Evolutionary conservation across 2,888 invertebrate genomes (phyloP).

Genomic region (Andrena hattorfiana): DNA sequence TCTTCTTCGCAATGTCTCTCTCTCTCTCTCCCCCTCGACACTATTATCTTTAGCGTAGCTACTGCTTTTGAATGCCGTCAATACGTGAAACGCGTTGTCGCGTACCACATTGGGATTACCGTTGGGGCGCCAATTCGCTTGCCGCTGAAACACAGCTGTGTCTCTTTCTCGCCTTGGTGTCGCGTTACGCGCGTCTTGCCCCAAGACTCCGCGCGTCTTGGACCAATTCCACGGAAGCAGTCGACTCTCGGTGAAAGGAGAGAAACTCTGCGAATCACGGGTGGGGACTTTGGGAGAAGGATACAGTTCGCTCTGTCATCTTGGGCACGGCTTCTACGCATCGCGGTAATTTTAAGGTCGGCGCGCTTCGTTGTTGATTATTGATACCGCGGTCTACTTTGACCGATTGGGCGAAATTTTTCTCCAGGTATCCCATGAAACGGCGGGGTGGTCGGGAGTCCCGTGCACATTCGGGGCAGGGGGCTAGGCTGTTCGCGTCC

Average conservation of each 20-base stretch:
- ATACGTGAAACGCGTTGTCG: not conserved
- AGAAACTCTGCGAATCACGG: constrained; percentile 66
- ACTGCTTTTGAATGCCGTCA: not conserved
- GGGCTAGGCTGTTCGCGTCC: not conserved
- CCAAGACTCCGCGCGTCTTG: constrained; percentile 2
- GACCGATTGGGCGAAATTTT: not conserved
- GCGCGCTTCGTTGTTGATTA: constrained; percentile 6
- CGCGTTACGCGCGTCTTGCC: constrained; percentile 1
- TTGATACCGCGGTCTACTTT: not conserved
- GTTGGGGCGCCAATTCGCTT: constrained; percentile 8
- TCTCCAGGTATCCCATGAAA: not conserved
- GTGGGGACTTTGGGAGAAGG: constrained; percentile 57
- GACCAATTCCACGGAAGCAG: constrained; percentile 42
- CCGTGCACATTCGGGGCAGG: too few species aligned
- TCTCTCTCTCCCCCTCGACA: not conserved
- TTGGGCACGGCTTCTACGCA: constrained; percentile 41
- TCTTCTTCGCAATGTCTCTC: not conserved
- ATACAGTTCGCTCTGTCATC: constrained; percentile 52
- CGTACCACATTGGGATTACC: constrained; percentile 21
- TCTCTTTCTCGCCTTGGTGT: constrained; percentile 4
- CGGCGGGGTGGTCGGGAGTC: not conserved
- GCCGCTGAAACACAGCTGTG: not conserved
- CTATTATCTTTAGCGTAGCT: too few species aligned
- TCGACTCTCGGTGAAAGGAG: constrained; percentile 70
- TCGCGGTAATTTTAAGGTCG: constrained; percentile 54